phyloP scores from a whole-genome alignment of 2,888 invertebrate genomes.

The Chesias legatella region DNA sequence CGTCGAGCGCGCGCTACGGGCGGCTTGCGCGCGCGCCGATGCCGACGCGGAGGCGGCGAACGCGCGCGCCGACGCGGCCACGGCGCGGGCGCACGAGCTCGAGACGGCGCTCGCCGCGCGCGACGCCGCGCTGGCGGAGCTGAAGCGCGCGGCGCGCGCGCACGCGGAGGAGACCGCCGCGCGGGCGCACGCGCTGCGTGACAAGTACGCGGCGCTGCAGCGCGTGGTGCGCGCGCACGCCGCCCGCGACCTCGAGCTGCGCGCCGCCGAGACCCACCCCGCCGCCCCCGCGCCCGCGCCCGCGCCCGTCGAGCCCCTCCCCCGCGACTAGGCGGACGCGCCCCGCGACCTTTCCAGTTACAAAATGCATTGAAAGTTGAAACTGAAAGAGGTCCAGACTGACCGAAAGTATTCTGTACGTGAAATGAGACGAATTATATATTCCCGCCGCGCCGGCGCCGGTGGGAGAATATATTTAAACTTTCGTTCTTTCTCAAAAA shows the following conservation, averaged over 20 bases:
- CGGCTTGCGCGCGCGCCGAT: slow-evolving; percentile 46
- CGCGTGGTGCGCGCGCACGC: slow-evolving; percentile 79
- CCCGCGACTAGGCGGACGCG: slow-evolving; percentile 61
- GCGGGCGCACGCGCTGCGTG: slow-evolving; percentile 77
- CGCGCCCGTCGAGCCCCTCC: slow-evolving; percentile 44
- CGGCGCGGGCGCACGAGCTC: slow-evolving; percentile 75
- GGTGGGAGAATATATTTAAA: too few relatives aligned
- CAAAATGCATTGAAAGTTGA: too few relatives aligned
- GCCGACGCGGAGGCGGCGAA: slow-evolving; percentile 63
- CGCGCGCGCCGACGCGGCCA: slow-evolving; percentile 71
- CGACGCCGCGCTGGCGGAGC: slow-evolving; percentile 66
- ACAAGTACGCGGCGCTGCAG: slow-evolving; percentile 81
- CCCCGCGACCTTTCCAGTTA: too few relatives aligned
- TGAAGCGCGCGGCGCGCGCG: slow-evolving; percentile 69
- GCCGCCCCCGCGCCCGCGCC: slow-evolving; percentile 45
- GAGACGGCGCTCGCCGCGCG: slow-evolving; percentile 49
- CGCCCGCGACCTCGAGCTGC: slow-evolving; percentile 75
- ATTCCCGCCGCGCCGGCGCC: too few relatives aligned
- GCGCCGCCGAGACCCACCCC: slow-evolving; percentile 38
- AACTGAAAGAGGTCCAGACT: too few relatives aligned
- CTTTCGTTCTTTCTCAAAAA: too few relatives aligned
- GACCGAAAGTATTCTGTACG: too few relatives aligned
- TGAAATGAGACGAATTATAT: too few relatives aligned
- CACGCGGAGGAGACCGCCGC: slow-evolving; percentile 82
- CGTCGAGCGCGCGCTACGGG: slow-evolving; percentile 42